Conservation (phyloP, 2,888 invertebrate genomes). For the Copidosoma aretas region DNA sequence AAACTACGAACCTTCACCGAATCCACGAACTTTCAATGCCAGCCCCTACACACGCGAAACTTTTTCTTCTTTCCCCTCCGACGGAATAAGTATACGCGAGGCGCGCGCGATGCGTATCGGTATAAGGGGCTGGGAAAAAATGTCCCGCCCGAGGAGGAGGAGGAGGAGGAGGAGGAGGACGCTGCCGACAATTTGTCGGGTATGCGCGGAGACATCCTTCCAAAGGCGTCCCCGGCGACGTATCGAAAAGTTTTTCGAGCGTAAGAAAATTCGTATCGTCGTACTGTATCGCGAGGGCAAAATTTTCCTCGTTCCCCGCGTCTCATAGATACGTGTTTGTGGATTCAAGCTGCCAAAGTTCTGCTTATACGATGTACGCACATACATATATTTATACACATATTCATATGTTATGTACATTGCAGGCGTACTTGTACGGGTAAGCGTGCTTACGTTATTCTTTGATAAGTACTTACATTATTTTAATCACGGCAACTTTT, state of each 20-base stretch:
- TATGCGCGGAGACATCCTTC: neutral
- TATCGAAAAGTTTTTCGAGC: slow-evolving; percentile 39
- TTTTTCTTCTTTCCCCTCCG: too few relatives aligned
- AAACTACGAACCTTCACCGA: too few relatives aligned
- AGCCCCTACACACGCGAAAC: too few relatives aligned
- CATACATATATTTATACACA: too few relatives aligned
- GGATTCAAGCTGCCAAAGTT: slow-evolving; percentile 36
- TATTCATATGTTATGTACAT: too few relatives aligned
- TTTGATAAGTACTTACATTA: too few relatives aligned
- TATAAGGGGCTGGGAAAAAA: slow-evolving; percentile 6
- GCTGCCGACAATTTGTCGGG: slow-evolving; percentile 33
- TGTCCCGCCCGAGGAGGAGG: neutral
- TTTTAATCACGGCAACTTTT: too few relatives aligned
- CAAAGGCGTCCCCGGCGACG: slow-evolving; percentile 15
- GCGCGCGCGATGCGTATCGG: neutral
- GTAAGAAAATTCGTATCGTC: slow-evolving; percentile 28
- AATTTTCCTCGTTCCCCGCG: slow-evolving; percentile 25
- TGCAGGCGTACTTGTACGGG: too few relatives aligned
- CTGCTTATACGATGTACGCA: too few relatives aligned
- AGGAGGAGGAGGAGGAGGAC: neutral
- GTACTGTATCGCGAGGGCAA: slow-evolving; percentile 5
- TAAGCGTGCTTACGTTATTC: too few relatives aligned
- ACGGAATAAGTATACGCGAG: too few relatives aligned
- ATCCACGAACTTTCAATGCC: too few relatives aligned
- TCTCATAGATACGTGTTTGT: slow-evolving; percentile 36